These are phyloP conservation scores for Callinectes sapidus DNA, from an alignment of 2,888 invertebrate genomes.

Conservation along the genomic window DNA sequence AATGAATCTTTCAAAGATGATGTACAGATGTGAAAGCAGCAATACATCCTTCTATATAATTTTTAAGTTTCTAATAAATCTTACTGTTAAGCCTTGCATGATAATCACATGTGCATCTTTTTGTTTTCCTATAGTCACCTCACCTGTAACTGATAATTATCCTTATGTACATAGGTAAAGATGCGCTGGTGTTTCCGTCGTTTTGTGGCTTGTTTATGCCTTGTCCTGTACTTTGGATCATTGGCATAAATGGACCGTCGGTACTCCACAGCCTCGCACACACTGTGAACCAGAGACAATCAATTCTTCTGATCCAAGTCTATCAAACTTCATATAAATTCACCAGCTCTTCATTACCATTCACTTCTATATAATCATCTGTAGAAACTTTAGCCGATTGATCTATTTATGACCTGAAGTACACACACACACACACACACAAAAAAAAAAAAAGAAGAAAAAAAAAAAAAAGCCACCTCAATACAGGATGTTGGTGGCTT, in stretches of 20 bases:
- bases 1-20: neutral
- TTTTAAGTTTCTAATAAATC: neutral
- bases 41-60: neutral
- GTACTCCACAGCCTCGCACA: slow-evolving; percentile 52
- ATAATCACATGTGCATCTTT: neutral
- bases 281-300: slow-evolving; percentile 34
- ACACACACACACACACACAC: neutral
- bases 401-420: neutral
- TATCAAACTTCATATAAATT: neutral
- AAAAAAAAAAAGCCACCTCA: no score
- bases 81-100: neutral
- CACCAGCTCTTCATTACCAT: neutral
- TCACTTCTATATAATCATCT: neutral
- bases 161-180: slow-evolving; percentile 57
- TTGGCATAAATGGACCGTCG: slow-evolving; percentile 53
- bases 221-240: slow-evolving; percentile 45
- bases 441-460: no score
- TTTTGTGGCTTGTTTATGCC: slow-evolving; percentile 41
- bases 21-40: no score
- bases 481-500: no score
- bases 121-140: neutral
- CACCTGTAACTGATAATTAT: slow-evolving; percentile 57
- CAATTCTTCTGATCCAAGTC: neutral
- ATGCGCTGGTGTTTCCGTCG: slow-evolving; percentile 46
- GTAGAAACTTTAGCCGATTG: neutral